Base-by-base conservation (phyloP, 2,113 vertebrate genomes). In the Colossoma macropomum region DNA sequence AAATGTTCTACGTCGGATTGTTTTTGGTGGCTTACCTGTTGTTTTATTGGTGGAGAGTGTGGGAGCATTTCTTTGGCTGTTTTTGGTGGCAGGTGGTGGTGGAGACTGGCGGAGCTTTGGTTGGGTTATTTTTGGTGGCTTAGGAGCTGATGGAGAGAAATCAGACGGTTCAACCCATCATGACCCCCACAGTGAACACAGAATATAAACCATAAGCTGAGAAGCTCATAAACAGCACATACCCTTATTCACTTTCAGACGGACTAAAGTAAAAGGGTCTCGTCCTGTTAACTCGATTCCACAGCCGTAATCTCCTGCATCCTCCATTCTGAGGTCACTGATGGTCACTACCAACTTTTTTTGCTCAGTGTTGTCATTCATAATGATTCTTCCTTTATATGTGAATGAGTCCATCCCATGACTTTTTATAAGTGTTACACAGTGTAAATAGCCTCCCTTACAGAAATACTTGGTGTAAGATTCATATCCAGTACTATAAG, bases 311-410 rank as follows among this genome's bases (percentile, higher is more conserved):
- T 0, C 0, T 66, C 79, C 79, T 12, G 32, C 0, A 19, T 82
- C 79, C 15, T 66, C 25, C 16, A 68, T 6, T 2, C 7, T 73
- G 54, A 85, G 17, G 25, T 68, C 0, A 16, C 3, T 30, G n/a
- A 85, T 74, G 56, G 10, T 30, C 75, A 74, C 79, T 54, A 15
- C 52, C 9, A 85, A 74, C 38, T 10, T 56, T 23, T 25, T 70
- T 4, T 2, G 27, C 21, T 85, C 32, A 1, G 0, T 62, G 27
- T 77, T 5, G 10, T 85, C 79, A 52, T 45, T 0, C 63, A 81
- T 30, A 23, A 28, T n/a, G 11, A 77, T 16, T 71, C 66, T 45
- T 48, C 66, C 66, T 1, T 54, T 2, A 12, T n/a, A 8, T 12
- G 21, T 52, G 68, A 54, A 71, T 0, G 1, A 0, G 1, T 41